phyloP scores from a whole-genome alignment of 2,113 vertebrate genomes.

The Atherinomorus stipes region DNA sequence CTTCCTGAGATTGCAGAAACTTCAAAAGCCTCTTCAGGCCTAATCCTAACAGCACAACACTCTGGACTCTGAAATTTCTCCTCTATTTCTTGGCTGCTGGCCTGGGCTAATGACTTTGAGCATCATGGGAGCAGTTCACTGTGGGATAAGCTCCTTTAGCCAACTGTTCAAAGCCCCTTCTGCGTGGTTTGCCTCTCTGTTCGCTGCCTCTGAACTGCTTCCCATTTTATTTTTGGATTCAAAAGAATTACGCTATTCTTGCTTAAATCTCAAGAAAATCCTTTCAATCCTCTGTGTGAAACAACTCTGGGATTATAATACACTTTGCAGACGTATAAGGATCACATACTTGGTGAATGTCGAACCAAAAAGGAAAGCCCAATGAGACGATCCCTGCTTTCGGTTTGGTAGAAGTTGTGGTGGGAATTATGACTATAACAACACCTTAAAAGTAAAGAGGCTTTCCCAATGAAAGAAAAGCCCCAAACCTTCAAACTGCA shows the following conservation, averaged over 20 bases:
- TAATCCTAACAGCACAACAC: conserved; percentile 30
- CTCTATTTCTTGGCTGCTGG: conserved; percentile 27
- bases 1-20: neutral
- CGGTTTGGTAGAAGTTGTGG: too few species aligned
- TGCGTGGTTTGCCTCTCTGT: neutral
- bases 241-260: neutral
- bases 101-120: conserved; percentile 39
- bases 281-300: neutral
- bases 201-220: neutral
- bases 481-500: too few species aligned
- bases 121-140: conserved; percentile 55
- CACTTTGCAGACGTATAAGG: neutral
- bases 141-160: conserved; percentile 55
- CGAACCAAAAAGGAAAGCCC: neutral
- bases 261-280: neutral
- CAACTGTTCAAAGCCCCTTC: conserved; percentile 60
- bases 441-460: neutral
- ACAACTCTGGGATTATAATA: neutral
- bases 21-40: conserved; percentile 28
- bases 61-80: conserved; percentile 31
- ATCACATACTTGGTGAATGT: neutral
- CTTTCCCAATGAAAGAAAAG: too few species aligned
- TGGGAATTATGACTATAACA: too few species aligned
- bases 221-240: neutral
- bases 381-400: too few species aligned